Percentiles rank a stretch among this genome's conserved stretches.
Conservation (phyloP, 1,140 invertebrate species). For the Magallana angulata region DNA sequence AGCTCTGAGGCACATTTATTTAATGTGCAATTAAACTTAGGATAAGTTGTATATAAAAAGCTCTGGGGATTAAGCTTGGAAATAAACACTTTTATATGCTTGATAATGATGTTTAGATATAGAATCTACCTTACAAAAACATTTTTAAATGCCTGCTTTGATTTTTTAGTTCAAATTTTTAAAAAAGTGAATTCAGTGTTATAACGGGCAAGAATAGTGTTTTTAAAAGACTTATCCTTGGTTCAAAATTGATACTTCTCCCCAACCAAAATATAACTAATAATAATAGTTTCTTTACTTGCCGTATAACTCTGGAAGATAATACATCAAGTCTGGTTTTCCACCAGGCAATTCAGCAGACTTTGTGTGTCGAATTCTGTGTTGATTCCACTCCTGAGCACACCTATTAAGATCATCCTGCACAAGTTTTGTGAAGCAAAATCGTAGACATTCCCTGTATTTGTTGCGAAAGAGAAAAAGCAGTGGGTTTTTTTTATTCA, state of each 20-base stretch:
- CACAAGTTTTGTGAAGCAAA: slow-evolving; percentile 10
- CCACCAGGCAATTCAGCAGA: neutral
- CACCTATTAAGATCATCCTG: neutral
- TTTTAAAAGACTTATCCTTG: too few species aligned
- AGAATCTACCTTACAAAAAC: too few species aligned
- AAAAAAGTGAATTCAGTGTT: too few species aligned
- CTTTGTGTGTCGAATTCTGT: neutral
- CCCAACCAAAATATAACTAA: too few species aligned
- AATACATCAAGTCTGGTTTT: slow-evolving; percentile 20
- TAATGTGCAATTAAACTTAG: neutral
- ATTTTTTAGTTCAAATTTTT: too few species aligned
- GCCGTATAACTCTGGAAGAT: neutral
- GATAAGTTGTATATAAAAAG: neutral
- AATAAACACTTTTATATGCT: neutral
- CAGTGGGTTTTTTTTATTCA: neutral
- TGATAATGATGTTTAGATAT: neutral
- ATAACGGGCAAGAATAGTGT: too few species aligned
- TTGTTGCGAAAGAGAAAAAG: neutral
- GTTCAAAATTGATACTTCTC: too few species aligned
- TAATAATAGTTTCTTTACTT: neutral
- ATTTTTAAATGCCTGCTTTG: too few species aligned
- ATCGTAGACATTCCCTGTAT: neutral
- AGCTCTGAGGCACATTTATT: too few species aligned
- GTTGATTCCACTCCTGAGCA: slow-evolving; percentile 6
- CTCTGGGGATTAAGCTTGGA: neutral